These are phyloP conservation scores for Nasonovia ribisnigri DNA, from an alignment of 2,888 invertebrate species.

Conservation along the genomic window DNA sequence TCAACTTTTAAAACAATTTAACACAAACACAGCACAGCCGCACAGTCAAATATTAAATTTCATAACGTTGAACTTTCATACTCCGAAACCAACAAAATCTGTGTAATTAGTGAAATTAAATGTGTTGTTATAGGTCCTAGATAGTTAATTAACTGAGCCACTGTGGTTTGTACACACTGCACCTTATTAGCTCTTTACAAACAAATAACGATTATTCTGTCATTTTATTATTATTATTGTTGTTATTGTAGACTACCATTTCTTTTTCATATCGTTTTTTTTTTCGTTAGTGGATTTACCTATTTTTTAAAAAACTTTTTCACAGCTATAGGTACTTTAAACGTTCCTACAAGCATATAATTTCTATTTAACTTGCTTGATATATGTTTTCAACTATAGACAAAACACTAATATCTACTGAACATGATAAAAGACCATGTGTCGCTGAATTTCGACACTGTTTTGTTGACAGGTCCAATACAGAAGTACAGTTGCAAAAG, in stretches of 20 bases:
- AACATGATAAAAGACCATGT: constrained; percentile 66
- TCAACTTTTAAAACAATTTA: not conserved
- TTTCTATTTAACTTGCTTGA: not conserved
- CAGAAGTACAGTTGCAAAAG: constrained; percentile 49
- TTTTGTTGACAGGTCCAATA: constrained; percentile 44
- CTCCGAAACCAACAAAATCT: not conserved
- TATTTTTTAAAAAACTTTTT: not conserved
- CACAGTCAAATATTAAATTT: not conserved
- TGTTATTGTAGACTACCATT: not conserved
- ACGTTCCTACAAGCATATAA: not conserved
- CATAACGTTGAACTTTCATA: not conserved
- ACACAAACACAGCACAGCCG: not conserved
- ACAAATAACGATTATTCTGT: not conserved
- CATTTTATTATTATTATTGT: not conserved
- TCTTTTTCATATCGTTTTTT: not conserved
- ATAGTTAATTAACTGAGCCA: not conserved
- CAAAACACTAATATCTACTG: not conserved
- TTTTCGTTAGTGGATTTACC: not conserved
- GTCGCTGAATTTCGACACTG: constrained; percentile 65
- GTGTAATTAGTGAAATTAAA: not conserved
- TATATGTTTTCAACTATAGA: not conserved
- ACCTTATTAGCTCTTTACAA: not conserved
- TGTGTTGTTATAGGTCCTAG: not conserved
- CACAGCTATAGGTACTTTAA: not conserved
- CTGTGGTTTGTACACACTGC: not conserved